Conservation (phyloP, 2,888 invertebrate genomes). For the Callosobruchus maculatus region DNA sequence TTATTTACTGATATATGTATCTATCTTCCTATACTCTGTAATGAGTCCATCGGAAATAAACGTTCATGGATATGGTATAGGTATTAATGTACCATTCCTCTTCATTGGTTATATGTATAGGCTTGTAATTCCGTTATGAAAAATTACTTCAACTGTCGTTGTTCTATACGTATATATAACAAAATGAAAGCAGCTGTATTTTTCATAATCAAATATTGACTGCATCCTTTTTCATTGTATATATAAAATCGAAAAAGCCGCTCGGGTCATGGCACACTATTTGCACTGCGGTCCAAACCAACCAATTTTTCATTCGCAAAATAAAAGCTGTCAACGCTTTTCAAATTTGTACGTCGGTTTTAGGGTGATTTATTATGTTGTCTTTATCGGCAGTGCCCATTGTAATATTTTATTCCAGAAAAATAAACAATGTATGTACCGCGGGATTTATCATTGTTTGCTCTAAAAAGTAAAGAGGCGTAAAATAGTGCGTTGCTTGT, state of each 20-base stretch:
- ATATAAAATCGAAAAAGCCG: not conserved
- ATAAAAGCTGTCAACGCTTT: conserved; percentile 25
- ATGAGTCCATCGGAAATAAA: too few species aligned
- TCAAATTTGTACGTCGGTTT: conserved; percentile 22
- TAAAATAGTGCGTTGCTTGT: not conserved
- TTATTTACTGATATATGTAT: too few species aligned
- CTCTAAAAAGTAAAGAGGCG: not conserved
- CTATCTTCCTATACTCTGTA: too few species aligned
- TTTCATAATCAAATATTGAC: not conserved
- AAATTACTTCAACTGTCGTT: too few species aligned
- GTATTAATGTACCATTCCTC: too few species aligned
- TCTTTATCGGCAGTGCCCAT: conserved; percentile 7
- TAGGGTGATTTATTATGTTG: conserved; percentile 11
- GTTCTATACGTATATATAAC: too few species aligned
- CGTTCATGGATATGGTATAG: too few species aligned
- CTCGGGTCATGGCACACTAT: not conserved
- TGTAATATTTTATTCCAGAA: not conserved
- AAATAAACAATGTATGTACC: not conserved
- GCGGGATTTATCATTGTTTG: not conserved
- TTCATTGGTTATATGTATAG: too few species aligned
- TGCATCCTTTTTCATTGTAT: not conserved
- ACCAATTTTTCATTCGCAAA: conserved; percentile 19
- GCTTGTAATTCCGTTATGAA: too few species aligned
- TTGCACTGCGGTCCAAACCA: conserved; percentile 2
- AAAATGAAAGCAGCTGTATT: not conserved